Evolutionary conservation across 2,888 invertebrate species (phyloP).

Genomic region (Cheiracanthium punctorium): DNA sequence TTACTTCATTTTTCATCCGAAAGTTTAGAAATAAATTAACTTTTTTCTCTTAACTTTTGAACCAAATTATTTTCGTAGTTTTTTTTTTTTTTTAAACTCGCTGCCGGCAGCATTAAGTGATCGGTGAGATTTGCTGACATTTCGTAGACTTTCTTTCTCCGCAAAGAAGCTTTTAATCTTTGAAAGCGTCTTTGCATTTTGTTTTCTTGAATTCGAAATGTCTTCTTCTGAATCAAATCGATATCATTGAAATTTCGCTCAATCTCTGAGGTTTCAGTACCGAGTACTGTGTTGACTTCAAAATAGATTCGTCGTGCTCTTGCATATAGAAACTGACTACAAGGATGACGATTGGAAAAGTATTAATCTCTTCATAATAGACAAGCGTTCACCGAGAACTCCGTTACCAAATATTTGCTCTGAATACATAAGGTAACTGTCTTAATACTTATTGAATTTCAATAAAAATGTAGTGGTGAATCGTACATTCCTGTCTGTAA

Average conservation of each 20-base stretch:
- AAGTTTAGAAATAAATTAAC: not conserved
- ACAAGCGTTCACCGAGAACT: not conserved
- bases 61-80: not conserved
- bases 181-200: not conserved
- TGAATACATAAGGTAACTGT: no score
- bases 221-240: not conserved
- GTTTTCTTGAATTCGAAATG: slow-evolving; percentile 6
- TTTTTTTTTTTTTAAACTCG: not conserved
- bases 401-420: no score
- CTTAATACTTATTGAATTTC: no score
- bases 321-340: not conserved
- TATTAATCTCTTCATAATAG: not conserved
- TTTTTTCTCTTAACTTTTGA: not conserved
- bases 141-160: not conserved
- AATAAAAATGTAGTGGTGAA: no score
- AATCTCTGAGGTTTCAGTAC: not conserved
- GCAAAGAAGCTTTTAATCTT: not conserved
- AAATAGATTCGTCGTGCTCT: not conserved
- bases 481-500: no score
- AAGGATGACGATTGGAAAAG: not conserved
- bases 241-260: slow-evolving; percentile 13
- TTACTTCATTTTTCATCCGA: not conserved
- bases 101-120: not conserved
- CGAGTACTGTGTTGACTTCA: not conserved
- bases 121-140: not conserved